phyloP scores from a whole-genome alignment of 35 echinoderm and acorn worm species.

The Diadema setosum region DNA sequence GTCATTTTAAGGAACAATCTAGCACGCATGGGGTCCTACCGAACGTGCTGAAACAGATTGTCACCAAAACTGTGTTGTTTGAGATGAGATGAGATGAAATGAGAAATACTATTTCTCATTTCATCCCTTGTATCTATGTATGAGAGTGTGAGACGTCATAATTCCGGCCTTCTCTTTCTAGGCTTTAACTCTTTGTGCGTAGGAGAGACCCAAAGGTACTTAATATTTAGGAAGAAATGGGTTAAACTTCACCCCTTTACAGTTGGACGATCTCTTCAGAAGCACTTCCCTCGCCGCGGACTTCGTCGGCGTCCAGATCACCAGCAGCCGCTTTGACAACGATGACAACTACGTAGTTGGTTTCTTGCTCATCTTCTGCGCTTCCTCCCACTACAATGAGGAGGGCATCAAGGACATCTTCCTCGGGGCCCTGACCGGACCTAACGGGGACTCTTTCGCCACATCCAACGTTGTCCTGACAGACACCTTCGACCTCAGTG shows the following conservation, averaged over 20 bases:
- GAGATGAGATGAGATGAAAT: too few relatives aligned
- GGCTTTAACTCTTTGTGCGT: too few relatives aligned
- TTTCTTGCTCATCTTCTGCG: neutral
- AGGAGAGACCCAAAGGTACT: too few relatives aligned
- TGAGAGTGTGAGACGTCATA: too few relatives aligned
- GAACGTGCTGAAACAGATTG: too few relatives aligned
- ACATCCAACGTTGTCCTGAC: neutral
- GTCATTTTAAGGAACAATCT: too few relatives aligned
- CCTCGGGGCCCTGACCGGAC: neutral
- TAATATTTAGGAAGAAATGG: too few relatives aligned
- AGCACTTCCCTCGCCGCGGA: neutral
- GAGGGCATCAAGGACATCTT: slow-evolving; percentile 1
- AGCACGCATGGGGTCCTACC: too few relatives aligned
- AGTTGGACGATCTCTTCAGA: neutral
- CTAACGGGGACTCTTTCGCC: neutral
- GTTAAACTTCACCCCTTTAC: neutral
- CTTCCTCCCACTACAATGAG: neutral
- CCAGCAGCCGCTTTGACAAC: neutral
- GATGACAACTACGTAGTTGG: neutral
- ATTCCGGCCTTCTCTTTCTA: too few relatives aligned
- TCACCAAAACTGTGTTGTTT: too few relatives aligned
- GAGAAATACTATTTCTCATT: too few relatives aligned
- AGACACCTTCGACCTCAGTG: neutral
- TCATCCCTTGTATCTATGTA: too few relatives aligned
- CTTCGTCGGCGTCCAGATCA: neutral